Base-by-base conservation (phyloP, 2,797 vertebrate genomes). In the Sebastes nivosus region DNA sequence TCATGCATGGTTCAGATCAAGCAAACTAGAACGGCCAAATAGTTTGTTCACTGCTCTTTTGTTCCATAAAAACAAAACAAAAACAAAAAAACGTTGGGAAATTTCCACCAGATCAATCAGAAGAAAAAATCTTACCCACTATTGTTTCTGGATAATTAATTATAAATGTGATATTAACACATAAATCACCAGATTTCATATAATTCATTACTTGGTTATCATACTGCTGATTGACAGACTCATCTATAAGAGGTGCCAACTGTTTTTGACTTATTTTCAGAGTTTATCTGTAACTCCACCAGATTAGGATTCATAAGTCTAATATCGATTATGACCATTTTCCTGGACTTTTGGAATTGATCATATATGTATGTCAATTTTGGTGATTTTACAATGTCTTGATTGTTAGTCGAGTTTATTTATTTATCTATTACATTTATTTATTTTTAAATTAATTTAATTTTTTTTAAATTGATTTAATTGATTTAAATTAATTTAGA, bases 121-220 rank as follows among this genome's bases (percentile, higher is more conserved):
- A 22, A 11, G 0, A 6, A 27, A 29, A 69, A 3, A 2, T 24
- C 5, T 54, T 27, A 71, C 1, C 2, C 3, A 25, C 1, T 52
- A 18, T 32, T 18, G n/a, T 68, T 34, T 32, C 18, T 14, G 6
- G 6, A 67, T 20, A 14, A 71, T 34, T 29, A 20, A 61, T 30
- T 6, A 1, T 29, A 69, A 59, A 16, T 63, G 30, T 68, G 16
- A 34, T 65, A 25, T 60, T 38, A 16, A 74, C n/a, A 50, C 52
- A 42, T 6, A 32, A 22, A 63, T 24, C n/a, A 22, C 10, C 12
- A 16, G 7, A 77, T 32, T 58, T 24, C 13, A 67, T 13, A 25
- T 65, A 50, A 70, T n/a, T 59, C 29, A 63, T 75, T 55, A 29
- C 32, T 50, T 64, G 11, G 66, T 75, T 67, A 67, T 67, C 9